Evolutionary conservation across 2,113 vertebrate genomes (phyloP).

Genomic region (Tragelaphus buxtoni): DNA sequence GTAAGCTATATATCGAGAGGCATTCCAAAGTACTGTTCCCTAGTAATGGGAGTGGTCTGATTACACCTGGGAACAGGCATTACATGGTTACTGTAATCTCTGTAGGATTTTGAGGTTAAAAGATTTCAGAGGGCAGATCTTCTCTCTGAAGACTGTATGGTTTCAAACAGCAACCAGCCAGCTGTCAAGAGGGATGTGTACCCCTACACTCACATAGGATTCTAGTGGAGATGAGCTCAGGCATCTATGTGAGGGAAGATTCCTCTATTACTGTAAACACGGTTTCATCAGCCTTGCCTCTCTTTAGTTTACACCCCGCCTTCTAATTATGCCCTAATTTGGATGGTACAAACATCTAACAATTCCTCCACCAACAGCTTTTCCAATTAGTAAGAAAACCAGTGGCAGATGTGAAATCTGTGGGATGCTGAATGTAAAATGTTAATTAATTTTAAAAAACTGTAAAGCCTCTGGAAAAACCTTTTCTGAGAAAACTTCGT

Average conservation of each 20-base stretch:
- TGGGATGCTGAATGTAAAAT: slow-evolving; percentile 31
- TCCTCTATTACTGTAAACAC: neutral
- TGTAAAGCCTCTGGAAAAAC: neutral
- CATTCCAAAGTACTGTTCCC: neutral
- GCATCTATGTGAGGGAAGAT: neutral
- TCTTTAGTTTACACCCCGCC: neutral
- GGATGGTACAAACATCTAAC: slow-evolving; percentile 36
- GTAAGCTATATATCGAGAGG: neutral
- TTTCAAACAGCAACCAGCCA: neutral
- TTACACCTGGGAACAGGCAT: neutral
- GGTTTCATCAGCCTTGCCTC: neutral
- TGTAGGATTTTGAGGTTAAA: neutral
- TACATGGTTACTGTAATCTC: neutral
- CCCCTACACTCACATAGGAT: neutral
- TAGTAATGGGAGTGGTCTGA: too few relatives aligned
- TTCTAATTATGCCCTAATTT: slow-evolving; percentile 56
- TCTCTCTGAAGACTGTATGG: neutral
- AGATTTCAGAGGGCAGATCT: neutral
- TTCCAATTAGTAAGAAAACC: slow-evolving; percentile 56
- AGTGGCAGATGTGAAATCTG: slow-evolving; percentile 53
- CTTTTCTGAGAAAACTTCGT: neutral
- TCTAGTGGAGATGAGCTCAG: neutral
- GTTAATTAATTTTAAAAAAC: slow-evolving; percentile 56
- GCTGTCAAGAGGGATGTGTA: neutral
- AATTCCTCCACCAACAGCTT: slow-evolving; percentile 35